Evolutionary conservation across 1,140 invertebrate species (phyloP).

Genomic region (Eupristina koningsbergeri): DNA sequence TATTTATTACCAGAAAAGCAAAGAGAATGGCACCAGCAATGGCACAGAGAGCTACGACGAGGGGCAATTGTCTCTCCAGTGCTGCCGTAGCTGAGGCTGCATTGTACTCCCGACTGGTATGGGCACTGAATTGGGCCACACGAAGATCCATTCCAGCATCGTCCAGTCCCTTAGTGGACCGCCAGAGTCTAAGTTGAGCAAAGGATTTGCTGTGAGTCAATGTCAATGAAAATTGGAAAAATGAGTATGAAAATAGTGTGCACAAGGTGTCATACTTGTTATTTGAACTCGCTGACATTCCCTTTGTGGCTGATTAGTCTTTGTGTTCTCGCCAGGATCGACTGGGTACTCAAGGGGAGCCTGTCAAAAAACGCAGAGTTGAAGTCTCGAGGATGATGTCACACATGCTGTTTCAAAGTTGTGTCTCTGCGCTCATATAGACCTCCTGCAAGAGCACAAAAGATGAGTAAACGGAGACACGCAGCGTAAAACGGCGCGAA

Average conservation of each 20-base stretch:
- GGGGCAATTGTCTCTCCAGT: conserved; percentile 70
- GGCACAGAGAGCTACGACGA: conserved; percentile 70
- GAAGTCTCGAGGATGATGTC: not conserved
- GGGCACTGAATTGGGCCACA: conserved; percentile 66
- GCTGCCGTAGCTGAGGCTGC: conserved; percentile 66
- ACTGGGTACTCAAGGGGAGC: conserved; percentile 9
- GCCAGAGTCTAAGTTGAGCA: conserved; percentile 63
- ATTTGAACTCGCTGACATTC: conserved; percentile 70
- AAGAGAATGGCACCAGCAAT: conserved; percentile 70
- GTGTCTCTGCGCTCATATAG: not conserved
- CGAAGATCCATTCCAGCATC: conserved; percentile 73
- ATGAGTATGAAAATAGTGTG: not conserved
- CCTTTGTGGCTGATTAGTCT: conserved; percentile 55
- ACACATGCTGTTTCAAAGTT: conserved; percentile 7
- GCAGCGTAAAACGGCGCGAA: not conserved
- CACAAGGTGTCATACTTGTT: conserved; percentile 62
- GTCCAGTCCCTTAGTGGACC: conserved; percentile 72
- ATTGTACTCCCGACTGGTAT: conserved; percentile 66
- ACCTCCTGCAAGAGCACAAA: conserved; percentile 25
- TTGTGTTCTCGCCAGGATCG: conserved; percentile 8
- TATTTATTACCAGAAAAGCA: conserved; percentile 68
- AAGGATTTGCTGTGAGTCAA: conserved; percentile 1
- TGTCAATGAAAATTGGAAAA: not conserved
- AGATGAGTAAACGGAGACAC: not conserved
- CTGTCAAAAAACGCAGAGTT: not conserved